Evolutionary conservation across 2,113 vertebrate species (phyloP), one percentile per base, ranked within the genome.

Genomic region (Trematomus loennbergii): DNA sequence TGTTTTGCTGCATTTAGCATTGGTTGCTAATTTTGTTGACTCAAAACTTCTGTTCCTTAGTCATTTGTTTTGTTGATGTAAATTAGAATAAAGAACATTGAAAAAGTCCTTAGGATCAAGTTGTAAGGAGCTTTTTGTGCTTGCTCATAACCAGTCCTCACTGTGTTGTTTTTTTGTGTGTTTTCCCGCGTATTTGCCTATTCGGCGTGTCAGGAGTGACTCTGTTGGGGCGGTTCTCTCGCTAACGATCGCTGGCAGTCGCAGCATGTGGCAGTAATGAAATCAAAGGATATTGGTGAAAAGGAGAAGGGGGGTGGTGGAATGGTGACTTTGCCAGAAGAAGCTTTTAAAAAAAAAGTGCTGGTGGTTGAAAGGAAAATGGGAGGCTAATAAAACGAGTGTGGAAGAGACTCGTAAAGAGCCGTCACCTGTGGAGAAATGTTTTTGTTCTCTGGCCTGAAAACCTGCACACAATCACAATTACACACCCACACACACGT

Each of bases 241-340:
- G 4, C 94, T 96, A 96, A 97, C 93, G 85, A 95, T 92, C 46
- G 46, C 90, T 96, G 95, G 95, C 94, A 96, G 94, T 90, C 93
- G 90, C 93, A 92, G 88, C 95, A 96, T 95, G 94, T 94, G 95
- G 95, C 93, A 82, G 96, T 96, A 95, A 95, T 96, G 96, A 96
- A 95, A 95, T 94, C 80, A 95, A 90, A 87, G 90, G 90, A 86
- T 92, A 91, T 95, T 94, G 89, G 88, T 89, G 87, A 93, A 83
- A 88, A 11, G 10, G 63, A 89, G 57, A 66, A 49, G 52, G 48
- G 7, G 33, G 9, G 15, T 11, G 40, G 40, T 7, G 86, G 91
- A 65, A 61, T 83, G 63, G 84, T 88, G 91, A 81, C 77, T 90
- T 53, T 95, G 95, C 93, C 95, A 95, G 69, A 33, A 53, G 1